Base-by-base conservation (phyloP, 37 sponge, comb jelly and placozoan genomes). In the Tethya wilhelma region DNA sequence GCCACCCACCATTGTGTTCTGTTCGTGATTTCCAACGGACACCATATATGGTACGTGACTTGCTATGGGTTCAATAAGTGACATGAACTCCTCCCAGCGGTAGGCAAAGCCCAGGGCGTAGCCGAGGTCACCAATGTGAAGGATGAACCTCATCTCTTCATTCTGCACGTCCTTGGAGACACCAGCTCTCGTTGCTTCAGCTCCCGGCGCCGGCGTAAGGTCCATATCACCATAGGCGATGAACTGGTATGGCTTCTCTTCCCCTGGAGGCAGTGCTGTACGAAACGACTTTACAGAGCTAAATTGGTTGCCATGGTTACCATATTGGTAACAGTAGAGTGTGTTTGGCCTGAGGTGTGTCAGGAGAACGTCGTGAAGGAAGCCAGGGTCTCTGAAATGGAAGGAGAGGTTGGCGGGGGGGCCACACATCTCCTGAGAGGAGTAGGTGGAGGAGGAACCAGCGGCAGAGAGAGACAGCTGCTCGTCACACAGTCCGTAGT, bases 1-100 rank as follows among this genome's bases (percentile, higher is more conserved):
- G 8, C 79, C 84, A 8, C 81, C 87, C 25, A 44, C 55, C 0
- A 46, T 46, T 33, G 49, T 33, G 78, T 93, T 83, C 45, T 76
- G 60, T 46, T 93, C 94, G 65, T 93, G 94, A 65, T 93, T 90
- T 12, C 94, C 94, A 73, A 82, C 80, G 41, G 90, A 82, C 29
- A 89, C 94, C 87, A 86, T 86, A 46, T 90, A 93, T 8, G 94
- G 94, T 0, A 93, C 84, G 0, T 40, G 29, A 11, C 79, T 46
- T 23, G 94, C 78, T 64, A 90, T 81, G 12, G 83, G 87, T 33
- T 88, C 87, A 12, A 87, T 80, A 19, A 79, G 68, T 1, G 64
- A 23, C 80, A 87, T 75, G 81, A 81, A 87, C 40, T 64, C 46
- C 59, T 87, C 87, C 87, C 87, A 87, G 43, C 59, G 42, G 38